Percentiles rank a stretch among this genome's conserved stretches.
These are phyloP conservation scores for Muricea muricata DNA, from an alignment of 92 coral and sea anemone genomes.

Conservation along the genomic window DNA sequence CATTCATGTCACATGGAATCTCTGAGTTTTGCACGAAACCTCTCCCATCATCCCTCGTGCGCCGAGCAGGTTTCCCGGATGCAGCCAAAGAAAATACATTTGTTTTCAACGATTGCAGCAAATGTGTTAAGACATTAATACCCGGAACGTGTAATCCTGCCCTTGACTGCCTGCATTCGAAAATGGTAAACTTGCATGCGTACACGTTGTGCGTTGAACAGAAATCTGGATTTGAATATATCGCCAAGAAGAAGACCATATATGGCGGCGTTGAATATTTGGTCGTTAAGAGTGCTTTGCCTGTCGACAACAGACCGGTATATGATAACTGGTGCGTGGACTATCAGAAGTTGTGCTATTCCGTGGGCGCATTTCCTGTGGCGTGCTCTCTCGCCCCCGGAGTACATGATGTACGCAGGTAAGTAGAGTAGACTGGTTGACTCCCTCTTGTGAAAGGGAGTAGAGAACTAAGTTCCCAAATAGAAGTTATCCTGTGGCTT, in stretches of 20 bases:
- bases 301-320: constrained; percentile 35
- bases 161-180: constrained; percentile 43
- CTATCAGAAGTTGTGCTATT: constrained; percentile 25
- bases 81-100: constrained; percentile 45
- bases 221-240: constrained; percentile 54
- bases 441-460: no score
- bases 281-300: constrained; percentile 57
- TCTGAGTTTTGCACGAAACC: background rate
- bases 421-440: no score
- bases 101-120: constrained; percentile 28
- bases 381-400: constrained; percentile 1
- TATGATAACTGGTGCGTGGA: constrained; percentile 36
- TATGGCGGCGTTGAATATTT: constrained; percentile 27
- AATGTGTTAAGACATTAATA: constrained; percentile 27
- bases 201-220: constrained; percentile 61
- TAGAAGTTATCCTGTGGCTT: no score
- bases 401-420: constrained; percentile 8
- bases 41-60: constrained; percentile 9
- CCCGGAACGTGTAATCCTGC: constrained; percentile 41
- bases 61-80: constrained; percentile 41
- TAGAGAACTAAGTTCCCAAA: no score
- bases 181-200: constrained; percentile 39
- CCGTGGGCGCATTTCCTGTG: constrained; percentile 38
- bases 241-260: constrained; percentile 12
- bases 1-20: constrained; percentile 60